Percentiles rank a stretch among this genome's conserved stretches.
Evolutionary conservation across 2,113 vertebrate genomes (phyloP).

Genomic region (Psittacula cyanocephala): DNA sequence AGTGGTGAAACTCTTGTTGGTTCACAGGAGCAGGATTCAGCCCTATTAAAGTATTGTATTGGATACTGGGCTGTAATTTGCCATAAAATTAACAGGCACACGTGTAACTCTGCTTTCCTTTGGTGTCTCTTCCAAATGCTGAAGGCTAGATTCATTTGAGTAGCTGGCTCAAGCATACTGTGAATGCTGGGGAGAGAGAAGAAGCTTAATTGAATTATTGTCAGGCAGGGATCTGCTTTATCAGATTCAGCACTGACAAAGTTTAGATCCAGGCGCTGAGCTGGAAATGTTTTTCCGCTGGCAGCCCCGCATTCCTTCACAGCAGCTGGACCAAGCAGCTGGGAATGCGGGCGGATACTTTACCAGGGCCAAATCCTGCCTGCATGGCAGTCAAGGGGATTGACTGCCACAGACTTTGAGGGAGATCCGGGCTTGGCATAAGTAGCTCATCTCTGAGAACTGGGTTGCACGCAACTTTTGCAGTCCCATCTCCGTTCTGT

Average conservation of each 20-base stretch:
- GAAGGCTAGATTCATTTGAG: neutral
- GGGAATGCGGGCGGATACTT: constrained; percentile 29
- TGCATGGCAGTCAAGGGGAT: neutral
- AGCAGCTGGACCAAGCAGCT: constrained; percentile 48
- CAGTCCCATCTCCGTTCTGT: neutral
- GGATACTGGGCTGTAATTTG: neutral
- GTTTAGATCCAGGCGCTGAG: neutral
- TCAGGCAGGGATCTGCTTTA: neutral
- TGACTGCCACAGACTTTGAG: neutral
- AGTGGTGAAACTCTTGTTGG: neutral
- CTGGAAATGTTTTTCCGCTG: neutral
- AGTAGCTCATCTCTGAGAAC: neutral
- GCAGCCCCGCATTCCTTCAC: neutral
- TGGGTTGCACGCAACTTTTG: neutral
- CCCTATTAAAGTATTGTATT: neutral
- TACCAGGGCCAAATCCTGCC: neutral
- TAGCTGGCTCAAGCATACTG: neutral
- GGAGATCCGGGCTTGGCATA: neutral
- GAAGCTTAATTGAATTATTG: neutral
- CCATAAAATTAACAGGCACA: neutral
- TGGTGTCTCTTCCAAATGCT: neutral
- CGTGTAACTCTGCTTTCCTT: neutral
- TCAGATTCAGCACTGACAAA: neutral
- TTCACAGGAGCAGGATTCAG: neutral
- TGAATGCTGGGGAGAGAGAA: neutral